Percentiles rank a stretch among this genome's conserved stretches.
phyloP scores from a whole-genome alignment of 2,113 vertebrate genomes.

The Ophiodon elongatus region DNA sequence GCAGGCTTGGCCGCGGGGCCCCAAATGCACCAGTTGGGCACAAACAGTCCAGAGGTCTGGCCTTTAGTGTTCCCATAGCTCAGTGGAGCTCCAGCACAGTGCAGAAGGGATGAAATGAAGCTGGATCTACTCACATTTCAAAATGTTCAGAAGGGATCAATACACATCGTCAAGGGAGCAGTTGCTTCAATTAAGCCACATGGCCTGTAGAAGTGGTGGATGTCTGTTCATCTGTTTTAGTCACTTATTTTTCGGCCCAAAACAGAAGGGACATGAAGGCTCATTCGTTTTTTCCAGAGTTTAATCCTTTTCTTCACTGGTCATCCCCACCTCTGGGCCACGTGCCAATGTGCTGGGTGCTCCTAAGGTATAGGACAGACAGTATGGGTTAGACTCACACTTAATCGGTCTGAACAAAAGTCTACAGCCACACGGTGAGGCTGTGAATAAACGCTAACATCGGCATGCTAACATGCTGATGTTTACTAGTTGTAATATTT shows the following conservation, averaged over 20 bases:
- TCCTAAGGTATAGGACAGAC: constrained; percentile 63
- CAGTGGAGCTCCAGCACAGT: constrained; percentile 68
- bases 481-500: background rate
- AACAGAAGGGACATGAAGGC: constrained; percentile 58
- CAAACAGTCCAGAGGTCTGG: constrained; percentile 64
- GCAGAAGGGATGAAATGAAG: constrained; percentile 63
- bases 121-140: constrained; percentile 68
- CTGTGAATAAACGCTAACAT: background rate
- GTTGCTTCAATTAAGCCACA: constrained; percentile 62
- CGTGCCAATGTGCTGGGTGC: constrained; percentile 63
- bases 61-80: constrained; percentile 75
- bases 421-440: background rate
- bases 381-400: constrained; percentile 42
- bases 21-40: constrained; percentile 55
- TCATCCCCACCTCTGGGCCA: constrained; percentile 47
- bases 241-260: constrained; percentile 54
- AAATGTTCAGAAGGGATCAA: constrained; percentile 72
- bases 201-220: constrained; percentile 44
- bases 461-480: background rate
- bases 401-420: constrained; percentile 2
- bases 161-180: constrained; percentile 62
- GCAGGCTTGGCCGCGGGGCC: constrained; percentile 18
- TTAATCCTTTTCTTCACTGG: constrained; percentile 67
- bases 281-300: constrained; percentile 61
- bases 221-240: constrained; percentile 57